Evolutionary conservation across 2,888 invertebrate species (phyloP), one percentile per base, ranked within the genome.

Genomic region (Cantharis flavilabris): DNA sequence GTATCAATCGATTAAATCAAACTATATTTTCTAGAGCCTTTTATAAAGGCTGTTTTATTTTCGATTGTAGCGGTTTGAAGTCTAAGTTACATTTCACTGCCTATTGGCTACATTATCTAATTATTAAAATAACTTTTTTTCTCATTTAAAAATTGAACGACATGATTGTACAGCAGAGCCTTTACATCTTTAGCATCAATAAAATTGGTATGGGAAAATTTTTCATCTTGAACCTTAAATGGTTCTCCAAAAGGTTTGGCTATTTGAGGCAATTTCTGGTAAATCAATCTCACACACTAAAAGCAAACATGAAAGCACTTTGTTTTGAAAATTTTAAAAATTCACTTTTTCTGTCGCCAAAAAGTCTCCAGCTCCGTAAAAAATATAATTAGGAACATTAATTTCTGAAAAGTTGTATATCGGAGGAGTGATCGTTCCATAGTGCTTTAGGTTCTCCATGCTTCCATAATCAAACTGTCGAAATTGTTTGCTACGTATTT

Each of bases 301-400:
- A 87, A 86, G 3, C 11, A 33, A 3, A 33, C 7, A 49, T 7
- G 2, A n/a, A n/a, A n/a, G 4, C 7, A 7, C n/a, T n/a, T 49
- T 0, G 7, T n/a, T n/a, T 14, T 5, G 0, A 9, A 30, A 49
- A 49, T 11, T 7, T 10, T 13, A 7, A 7, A 49, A 49, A 7
- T 7, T 86, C 88, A 92, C 92, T 82, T 87, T 84, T 86, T 90
- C 90, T 33, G 90, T 90, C 18, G 92, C 91, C 4, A 93, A 86
- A 85, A 90, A 90, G 84, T 94, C 94, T 81, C 92, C 92, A 76
- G 90, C 89, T 9, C 92, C 92, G 80, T 93, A 92, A 69, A 92
- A 89, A 16, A 94, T 82, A 1, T 89, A 88, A 3, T 92, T 90
- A 0, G 93, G 93, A 49, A 91, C 89, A 81, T 87, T 89, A 1